Evolutionary conservation across 2,888 invertebrate species (phyloP).

Genomic region (Endotricha flammealis): DNA sequence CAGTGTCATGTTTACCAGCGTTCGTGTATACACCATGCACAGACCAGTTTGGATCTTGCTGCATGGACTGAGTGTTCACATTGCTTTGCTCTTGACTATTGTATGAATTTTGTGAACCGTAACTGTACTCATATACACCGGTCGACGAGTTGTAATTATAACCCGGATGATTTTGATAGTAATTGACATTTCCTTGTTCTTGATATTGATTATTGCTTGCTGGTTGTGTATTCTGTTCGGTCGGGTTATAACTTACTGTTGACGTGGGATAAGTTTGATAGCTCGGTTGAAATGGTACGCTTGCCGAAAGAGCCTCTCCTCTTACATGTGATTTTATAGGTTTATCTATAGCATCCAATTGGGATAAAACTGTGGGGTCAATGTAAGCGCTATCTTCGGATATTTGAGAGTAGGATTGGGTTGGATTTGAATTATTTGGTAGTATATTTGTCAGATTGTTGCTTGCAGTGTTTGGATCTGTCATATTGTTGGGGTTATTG

Average conservation of each 20-base stretch:
- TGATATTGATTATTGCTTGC: constrained; percentile 30
- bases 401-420: constrained; percentile 5
- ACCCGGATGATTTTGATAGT: constrained; percentile 78
- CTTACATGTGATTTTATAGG: constrained; percentile 68
- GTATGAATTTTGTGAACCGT: constrained; percentile 77
- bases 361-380: constrained; percentile 32
- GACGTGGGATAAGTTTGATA: constrained; percentile 21
- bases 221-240: constrained; percentile 35
- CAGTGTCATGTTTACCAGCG: constrained; percentile 62
- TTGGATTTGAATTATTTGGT: background rate
- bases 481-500: background rate
- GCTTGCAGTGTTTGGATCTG: background rate
- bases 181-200: constrained; percentile 35
- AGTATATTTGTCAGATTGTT: background rate
- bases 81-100: constrained; percentile 32
- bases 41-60: constrained; percentile 44
- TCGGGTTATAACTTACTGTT: constrained; percentile 6
- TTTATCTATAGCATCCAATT: constrained; percentile 54
- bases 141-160: constrained; percentile 77
- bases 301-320: constrained; percentile 51
- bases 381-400: constrained; percentile 14
- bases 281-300: constrained; percentile 25
- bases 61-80: constrained; percentile 34
- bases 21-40: constrained; percentile 63
- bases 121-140: constrained; percentile 79